phyloP scores from a whole-genome alignment of 2,797 vertebrate species.

The Gymnopithys bicolor region DNA sequence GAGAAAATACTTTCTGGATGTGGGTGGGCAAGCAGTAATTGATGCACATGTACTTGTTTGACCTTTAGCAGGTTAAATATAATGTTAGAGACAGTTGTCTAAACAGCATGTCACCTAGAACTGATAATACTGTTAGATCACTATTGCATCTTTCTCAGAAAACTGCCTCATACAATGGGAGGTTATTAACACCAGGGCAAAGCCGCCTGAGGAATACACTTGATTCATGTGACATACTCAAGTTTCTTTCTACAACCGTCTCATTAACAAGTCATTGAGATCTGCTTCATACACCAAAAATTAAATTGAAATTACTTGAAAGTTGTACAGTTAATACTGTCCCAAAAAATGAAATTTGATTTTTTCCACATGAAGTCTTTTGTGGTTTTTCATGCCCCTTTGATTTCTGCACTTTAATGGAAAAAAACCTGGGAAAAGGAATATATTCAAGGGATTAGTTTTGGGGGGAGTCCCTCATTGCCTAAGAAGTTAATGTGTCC shows the following conservation, averaged over 20 bases:
- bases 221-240: slow-evolving; percentile 85
- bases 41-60: slow-evolving; percentile 6
- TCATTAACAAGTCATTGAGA: slow-evolving; percentile 74
- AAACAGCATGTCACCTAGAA: slow-evolving; percentile 32
- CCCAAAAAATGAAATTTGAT: slow-evolving; percentile 57
- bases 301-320: slow-evolving; percentile 86
- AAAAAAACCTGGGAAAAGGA: fast-evolving
- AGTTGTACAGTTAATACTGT: slow-evolving; percentile 57
- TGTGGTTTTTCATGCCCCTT: slow-evolving; percentile 41
- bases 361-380: slow-evolving; percentile 32
- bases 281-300: slow-evolving; percentile 82
- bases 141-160: slow-evolving; percentile 36
- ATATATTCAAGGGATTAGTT: not conserved
- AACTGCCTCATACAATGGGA: slow-evolving; percentile 32
- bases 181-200: slow-evolving; percentile 76
- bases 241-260: slow-evolving; percentile 80
- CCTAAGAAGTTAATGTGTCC: not conserved
- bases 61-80: slow-evolving; percentile 30
- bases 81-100: slow-evolving; percentile 1
- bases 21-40: not conserved
- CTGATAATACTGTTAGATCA: slow-evolving; percentile 15
- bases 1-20: not conserved
- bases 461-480: not conserved
- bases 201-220: slow-evolving; percentile 80
- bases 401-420: slow-evolving; percentile 40